phyloP scores from a whole-genome alignment of 2,113 vertebrate genomes.

The Tricholaema leucomelas region DNA sequence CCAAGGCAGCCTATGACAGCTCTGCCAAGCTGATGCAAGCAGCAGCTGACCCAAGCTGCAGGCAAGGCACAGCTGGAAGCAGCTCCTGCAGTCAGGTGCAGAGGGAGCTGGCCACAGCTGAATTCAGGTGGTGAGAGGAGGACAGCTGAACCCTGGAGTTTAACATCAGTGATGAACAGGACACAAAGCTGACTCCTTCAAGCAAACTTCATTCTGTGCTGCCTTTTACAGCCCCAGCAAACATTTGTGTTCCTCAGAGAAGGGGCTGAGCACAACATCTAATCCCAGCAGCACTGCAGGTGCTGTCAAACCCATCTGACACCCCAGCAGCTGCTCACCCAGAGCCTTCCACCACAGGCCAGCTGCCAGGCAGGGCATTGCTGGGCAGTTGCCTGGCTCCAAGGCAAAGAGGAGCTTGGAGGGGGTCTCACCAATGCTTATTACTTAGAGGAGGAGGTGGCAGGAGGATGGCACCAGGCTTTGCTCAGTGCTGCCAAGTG shows the following conservation, averaged over 20 bases:
- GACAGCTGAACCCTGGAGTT: neutral
- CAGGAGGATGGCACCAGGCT: no score
- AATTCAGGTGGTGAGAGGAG: neutral
- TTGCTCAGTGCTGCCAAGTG: no score
- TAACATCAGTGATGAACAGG: neutral
- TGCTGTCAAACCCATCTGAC: fast-evolving
- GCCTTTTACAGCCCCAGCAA: neutral
- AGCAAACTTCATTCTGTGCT: no score
- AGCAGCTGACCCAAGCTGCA: no score
- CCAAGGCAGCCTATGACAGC: neutral
- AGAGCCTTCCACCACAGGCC: neutral
- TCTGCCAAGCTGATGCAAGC: no score
- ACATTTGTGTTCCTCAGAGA: neutral
- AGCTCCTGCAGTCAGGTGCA: fast-evolving
- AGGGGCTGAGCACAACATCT: fast-evolving
- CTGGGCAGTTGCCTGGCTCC: neutral
- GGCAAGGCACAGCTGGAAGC: neutral
- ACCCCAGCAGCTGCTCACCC: neutral
- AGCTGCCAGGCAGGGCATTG: neutral
- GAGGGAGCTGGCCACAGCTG: neutral
- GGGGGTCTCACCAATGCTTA: no score
- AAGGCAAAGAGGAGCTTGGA: no score
- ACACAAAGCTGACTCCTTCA: no score
- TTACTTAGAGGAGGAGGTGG: no score
- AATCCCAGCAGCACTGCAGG: neutral